phyloP scores from a whole-genome alignment of 2,888 invertebrate species.

The Tricholauxania praeusta region DNA sequence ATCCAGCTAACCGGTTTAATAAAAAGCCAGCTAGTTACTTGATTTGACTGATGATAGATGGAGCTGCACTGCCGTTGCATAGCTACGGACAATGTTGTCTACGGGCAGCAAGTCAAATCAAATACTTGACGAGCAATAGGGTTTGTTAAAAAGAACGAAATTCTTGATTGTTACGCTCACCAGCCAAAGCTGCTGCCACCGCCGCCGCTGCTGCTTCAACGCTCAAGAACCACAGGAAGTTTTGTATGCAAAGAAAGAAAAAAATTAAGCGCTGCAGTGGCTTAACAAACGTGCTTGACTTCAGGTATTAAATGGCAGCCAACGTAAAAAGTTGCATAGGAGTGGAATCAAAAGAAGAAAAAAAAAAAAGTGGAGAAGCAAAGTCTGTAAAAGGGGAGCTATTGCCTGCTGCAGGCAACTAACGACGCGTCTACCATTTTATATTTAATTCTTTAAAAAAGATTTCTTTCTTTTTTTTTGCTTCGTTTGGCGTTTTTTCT shows the following conservation, averaged over 20 bases:
- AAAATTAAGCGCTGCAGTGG: not conserved
- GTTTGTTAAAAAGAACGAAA: too few relatives aligned
- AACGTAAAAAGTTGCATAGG: not conserved
- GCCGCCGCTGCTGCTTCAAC: not conserved
- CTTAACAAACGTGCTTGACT: constrained; percentile 9
- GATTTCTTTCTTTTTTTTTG: too few relatives aligned
- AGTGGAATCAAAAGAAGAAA: too few relatives aligned
- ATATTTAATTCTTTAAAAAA: not conserved
- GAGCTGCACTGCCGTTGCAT: not conserved
- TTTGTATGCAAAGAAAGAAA: too few relatives aligned
- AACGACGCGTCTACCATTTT: too few relatives aligned
- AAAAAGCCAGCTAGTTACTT: constrained; percentile 6
- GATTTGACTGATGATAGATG: not conserved
- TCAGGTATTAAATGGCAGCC: not conserved
- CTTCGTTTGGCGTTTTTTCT: not conserved
- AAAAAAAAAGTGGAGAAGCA: too few relatives aligned
- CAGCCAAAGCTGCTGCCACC: too few relatives aligned
- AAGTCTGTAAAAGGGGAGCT: not conserved
- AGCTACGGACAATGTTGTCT: not conserved
- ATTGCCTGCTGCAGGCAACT: not conserved
- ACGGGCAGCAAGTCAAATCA: not conserved
- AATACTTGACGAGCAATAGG: not conserved
- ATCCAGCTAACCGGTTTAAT: not conserved
- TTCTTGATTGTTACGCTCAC: too few relatives aligned
- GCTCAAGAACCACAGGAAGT: constrained; percentile 15